phyloP scores from a whole-genome alignment of 2,888 invertebrate genomes.

The Electrophaes corylata region DNA sequence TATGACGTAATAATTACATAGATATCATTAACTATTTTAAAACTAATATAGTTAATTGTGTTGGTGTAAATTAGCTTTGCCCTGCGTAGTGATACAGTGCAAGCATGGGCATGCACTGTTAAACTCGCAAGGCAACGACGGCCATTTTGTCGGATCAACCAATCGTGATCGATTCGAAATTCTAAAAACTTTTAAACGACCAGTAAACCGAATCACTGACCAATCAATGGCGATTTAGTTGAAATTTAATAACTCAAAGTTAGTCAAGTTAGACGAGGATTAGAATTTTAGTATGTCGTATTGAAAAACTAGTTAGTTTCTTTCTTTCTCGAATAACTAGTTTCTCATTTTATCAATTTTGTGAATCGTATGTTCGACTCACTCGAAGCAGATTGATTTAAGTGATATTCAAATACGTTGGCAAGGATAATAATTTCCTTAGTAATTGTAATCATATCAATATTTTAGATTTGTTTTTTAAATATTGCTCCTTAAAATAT shows the following conservation, averaged over 20 bases:
- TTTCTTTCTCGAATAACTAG: neutral
- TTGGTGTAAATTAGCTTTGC: neutral
- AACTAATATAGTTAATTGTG: neutral
- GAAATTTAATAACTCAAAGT: too few relatives aligned
- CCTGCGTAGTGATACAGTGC: too few relatives aligned
- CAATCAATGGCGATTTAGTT: neutral
- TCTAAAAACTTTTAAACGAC: neutral
- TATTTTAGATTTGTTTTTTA: conserved; percentile 60
- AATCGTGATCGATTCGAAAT: neutral
- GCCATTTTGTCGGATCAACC: neutral
- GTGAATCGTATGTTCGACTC: neutral
- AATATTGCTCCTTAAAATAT: conserved; percentile 34
- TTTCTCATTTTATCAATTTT: neutral
- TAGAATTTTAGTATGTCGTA: too few relatives aligned
- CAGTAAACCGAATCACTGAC: neutral
- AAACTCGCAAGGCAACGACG: neutral
- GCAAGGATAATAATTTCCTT: conserved; percentile 42
- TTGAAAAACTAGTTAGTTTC: too few relatives aligned
- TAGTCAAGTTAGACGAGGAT: too few relatives aligned
- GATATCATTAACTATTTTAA: neutral
- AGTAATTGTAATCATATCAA: conserved; percentile 70
- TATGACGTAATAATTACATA: neutral
- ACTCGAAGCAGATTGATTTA: neutral
- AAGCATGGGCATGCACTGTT: neutral
- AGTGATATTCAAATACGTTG: conserved; percentile 16